phyloP scores from a whole-genome alignment of 2,888 invertebrate species.

The Drosophila sordidapex region DNA sequence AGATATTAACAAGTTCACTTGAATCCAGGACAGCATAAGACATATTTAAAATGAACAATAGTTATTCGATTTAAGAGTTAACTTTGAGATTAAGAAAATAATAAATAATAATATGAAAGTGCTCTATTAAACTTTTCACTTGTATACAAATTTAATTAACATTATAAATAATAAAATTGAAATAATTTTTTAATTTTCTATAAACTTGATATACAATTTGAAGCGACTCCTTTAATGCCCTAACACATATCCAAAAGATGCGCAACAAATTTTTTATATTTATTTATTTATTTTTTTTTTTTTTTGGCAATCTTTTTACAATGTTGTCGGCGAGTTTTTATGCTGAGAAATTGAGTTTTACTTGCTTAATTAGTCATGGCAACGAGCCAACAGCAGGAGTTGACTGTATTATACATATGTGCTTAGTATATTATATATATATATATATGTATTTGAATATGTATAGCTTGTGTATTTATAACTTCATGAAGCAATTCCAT shows the following conservation, averaged over 20 bases:
- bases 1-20: not conserved
- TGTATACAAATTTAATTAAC: not conserved
- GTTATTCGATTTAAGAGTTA: no score
- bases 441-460: not conserved
- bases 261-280: constrained; percentile 34
- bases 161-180: accelerated
- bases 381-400: constrained; percentile 22
- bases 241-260: constrained; percentile 26
- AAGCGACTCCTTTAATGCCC: constrained; percentile 6
- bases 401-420: not conserved
- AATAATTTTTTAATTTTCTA: not conserved
- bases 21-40: accelerated
- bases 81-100: not conserved
- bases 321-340: constrained; percentile 74
- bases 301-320: constrained; percentile 69
- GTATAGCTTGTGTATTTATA: not conserved
- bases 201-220: not conserved
- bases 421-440: constrained; percentile 1
- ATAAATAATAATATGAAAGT: not conserved
- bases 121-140: not conserved
- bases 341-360: constrained; percentile 70
- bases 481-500: constrained; percentile 13
- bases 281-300: not conserved
- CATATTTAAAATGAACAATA: not conserved
- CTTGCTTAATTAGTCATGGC: constrained; percentile 74